Evolutionary conservation across 1,140 invertebrate species (phyloP), one percentile per base, ranked within the genome.

Genomic region (Latrodectus geometricus): DNA sequence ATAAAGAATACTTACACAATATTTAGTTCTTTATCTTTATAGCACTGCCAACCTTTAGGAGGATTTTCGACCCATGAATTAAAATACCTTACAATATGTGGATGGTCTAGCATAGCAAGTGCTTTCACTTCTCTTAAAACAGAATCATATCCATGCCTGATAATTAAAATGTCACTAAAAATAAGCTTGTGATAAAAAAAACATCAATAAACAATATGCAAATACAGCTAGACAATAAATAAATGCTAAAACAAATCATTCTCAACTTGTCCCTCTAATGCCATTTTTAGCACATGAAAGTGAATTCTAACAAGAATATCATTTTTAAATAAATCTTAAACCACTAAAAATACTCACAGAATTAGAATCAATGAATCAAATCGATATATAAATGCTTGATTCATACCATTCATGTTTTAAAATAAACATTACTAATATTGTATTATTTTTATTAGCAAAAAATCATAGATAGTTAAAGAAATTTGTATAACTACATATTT

Each of bases 71-170:
- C 91, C 98, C 97, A 99, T 0, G 97, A 95, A 92, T 97, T 95
- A 90, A 97, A 98, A 90, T 98, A 99, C 15, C 98, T 92, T 14
- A 99, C 97, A 89, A 99, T 99, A 90, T 98, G 95, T 61, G 94
- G 94, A 92, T 99, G 98, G 88, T 99, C 97, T 73, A 99, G 92
- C 91, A 96, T 97, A 8, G 98, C 98, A 15, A 99, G 91, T 0
- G 97, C 97, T 89, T 95, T 95, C 0, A 99, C 98, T 92, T 99
- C 98, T 56, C 98, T 93, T 92, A 98, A 94, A 0, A 99, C 97
- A 56, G 95, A 94, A 69, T 97, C 95, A 88, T 95, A 93, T 9
- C 95, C n/a, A 11, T 12, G 4, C 14, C 61, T 78, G 17, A 14
- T 8, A 76, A 76, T 49, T 54, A 20, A 56, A 75, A 11, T 52